Percentiles rank a stretch among this genome's conserved stretches.
These are phyloP conservation scores for Scaptomyza caliginosa DNA, from an alignment of 2,888 invertebrate genomes.

Conservation along the genomic window DNA sequence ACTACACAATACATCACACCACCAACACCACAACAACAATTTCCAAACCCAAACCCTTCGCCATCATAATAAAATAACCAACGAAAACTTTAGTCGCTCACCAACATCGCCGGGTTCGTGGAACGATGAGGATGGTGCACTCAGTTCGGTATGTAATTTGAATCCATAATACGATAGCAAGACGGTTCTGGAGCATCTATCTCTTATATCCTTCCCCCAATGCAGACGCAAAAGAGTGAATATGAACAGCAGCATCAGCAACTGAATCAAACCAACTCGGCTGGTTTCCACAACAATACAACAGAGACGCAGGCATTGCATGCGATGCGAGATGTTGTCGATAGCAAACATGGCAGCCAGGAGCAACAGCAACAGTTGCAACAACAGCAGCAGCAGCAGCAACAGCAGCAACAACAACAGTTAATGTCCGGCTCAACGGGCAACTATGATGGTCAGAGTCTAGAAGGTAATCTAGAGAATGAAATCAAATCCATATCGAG, in stretches of 20 bases:
- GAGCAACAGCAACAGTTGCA: conserved; percentile 47
- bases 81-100: conserved; percentile 77
- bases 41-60: conserved; percentile 23
- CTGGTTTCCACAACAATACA: conserved; percentile 43
- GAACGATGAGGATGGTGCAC: conserved; percentile 83
- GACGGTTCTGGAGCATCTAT: conserved; percentile 4
- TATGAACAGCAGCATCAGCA: conserved; percentile 69
- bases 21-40: conserved; percentile 32
- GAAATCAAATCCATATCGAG: conserved; percentile 96
- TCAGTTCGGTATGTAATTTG: conserved; percentile 80
- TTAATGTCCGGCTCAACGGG: conserved; percentile 8
- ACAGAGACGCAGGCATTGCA: conserved; percentile 48
- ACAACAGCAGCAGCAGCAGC: conserved; percentile 73
- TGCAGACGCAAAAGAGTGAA: conserved; percentile 81
- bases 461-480: conserved; percentile 96
- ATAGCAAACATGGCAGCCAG: conserved; percentile 54
- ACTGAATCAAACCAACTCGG: conserved; percentile 50
- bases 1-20: conserved; percentile 40
- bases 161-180: neutral
- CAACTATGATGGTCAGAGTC: conserved; percentile 94
- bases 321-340: conserved; percentile 65
- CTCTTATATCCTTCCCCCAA: neutral
- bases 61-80: conserved; percentile 41
- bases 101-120: conserved; percentile 83
- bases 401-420: conserved; percentile 53